Conservation (phyloP, 2,797 vertebrate species). For the Neosilurus mollespiculum region DNA sequence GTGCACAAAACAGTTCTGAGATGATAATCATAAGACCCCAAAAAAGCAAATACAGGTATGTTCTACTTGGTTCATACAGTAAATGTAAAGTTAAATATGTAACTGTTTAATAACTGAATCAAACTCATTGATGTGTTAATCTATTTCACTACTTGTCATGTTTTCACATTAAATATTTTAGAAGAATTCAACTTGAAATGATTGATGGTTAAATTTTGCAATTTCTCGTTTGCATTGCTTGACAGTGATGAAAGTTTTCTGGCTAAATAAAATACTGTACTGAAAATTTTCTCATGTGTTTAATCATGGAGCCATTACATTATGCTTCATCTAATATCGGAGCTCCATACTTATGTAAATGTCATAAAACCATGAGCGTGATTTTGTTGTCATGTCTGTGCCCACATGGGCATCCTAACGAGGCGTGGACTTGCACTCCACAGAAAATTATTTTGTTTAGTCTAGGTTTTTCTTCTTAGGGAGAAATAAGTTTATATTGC, state of each 20-base stretch:
- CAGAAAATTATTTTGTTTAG: too few relatives aligned
- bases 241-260: conserved; percentile 26
- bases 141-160: not conserved
- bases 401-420: too few relatives aligned
- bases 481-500: too few relatives aligned
- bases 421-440: too few relatives aligned
- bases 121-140: not conserved
- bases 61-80: not conserved
- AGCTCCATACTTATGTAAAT: too few relatives aligned
- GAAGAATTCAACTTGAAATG: conserved; percentile 42
- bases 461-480: too few relatives aligned
- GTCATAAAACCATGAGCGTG: too few relatives aligned
- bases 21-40: conserved; percentile 17
- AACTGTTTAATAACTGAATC: not conserved
- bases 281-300: not conserved
- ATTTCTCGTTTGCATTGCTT: conserved; percentile 11
- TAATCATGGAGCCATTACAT: not conserved
- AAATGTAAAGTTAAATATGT: conserved; percentile 21
- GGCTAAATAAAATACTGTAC: conserved; percentile 29
- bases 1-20: not conserved
- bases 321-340: not conserved
- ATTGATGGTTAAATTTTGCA: conserved; percentile 43
- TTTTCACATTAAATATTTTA: conserved; percentile 28
- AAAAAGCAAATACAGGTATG: conserved; percentile 6
- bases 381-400: too few relatives aligned